Evolutionary conservation across 2,888 invertebrate genomes (phyloP), one percentile per base, ranked within the genome.

Genomic region (Thymelicus sylvestris): DNA sequence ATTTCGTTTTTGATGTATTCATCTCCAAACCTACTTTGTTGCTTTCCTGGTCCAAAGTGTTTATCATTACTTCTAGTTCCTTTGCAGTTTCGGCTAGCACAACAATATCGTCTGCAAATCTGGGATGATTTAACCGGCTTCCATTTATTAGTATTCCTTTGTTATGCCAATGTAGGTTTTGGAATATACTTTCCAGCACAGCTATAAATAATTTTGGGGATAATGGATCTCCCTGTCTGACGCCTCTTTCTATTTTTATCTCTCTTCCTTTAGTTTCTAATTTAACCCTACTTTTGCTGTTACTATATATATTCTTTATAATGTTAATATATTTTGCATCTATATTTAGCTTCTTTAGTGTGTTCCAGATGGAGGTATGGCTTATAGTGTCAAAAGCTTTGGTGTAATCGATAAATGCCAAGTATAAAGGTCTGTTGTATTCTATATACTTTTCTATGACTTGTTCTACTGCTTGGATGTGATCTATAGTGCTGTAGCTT

Each of bases 181-280:
- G 24, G 12, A 63, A 63, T 13, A 50, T 63, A 50, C 50, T 8
- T 38, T 63, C 63, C 12, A 63, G 15, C 5, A 63, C 63, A 19
- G 63, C 63, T 31, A 63, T 63, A 38, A 63, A 63, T 31, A 63
- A 8, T 38, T 63, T 50, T 13, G 63, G 63, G 6, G 63, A 63
- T 6, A 63, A 31, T 8, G 63, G 63, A 38, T 63, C 63, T 5
- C 63, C 63, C 48, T 63, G 63, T 50, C 50, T 63, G 38, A 63
- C 63, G 38, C 48, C 50, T 50, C 50, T 47, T 62, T 24, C 62
- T 2, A 47, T 62, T 3, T 44, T 47, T 3, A 62, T 13, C 47
- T 10, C 44, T 15, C 41, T 15, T 15, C 61, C 61, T 61, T 31
- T 41, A 41, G 15, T 15, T 61, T 61, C 61, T 41, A 61, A 41